Base-by-base conservation (phyloP, 2,888 invertebrate genomes). In the Polylopha cassiicola region DNA sequence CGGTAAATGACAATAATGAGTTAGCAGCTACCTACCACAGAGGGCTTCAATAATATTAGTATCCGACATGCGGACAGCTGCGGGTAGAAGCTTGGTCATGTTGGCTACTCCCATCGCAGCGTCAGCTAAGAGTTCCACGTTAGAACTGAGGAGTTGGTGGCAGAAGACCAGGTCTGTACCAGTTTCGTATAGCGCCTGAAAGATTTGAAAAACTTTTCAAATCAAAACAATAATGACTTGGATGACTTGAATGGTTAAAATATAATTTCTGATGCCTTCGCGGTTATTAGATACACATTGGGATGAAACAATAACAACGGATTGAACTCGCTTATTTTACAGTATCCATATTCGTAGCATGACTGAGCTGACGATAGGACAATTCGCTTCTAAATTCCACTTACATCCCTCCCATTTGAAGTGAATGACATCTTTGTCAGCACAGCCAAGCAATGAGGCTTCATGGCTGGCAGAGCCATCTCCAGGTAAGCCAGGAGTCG, bases 101-200 rank as follows among this genome's bases (percentile, higher is more conserved):
- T 84, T 84, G 42, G 81, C 77, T 0, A 84, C 81, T 1, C 82
- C 84, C 73, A 82, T 72, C 0, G 84, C 84, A 0, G 84, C 80
- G 17, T 85, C 84, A 1, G 80, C 77, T 0, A 84, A 44, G 14
- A 81, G 47, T 0, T 77, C 79, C 45, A 73, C 71, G 44, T 75
- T 74, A 1, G 79, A 74, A 22, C 77, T 73, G 2, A 78, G 59
- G 7, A 84, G 66, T 49, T 82, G 81, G 2, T 77, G 72, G 48
- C 84, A 84, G 62, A 84, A 82, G 1, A 82, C 75, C 39, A 82
- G 48, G 39, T 84, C 84, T 1, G 81, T 81, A 2, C 68, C 72
- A 0, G 81, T 81, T 20, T 79, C 65, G 47, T 58, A 81, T 2
- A 85, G 47, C 1, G 84, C 81, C 84, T 85, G 55, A 1, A 37